phyloP scores from a whole-genome alignment of 2,888 invertebrate genomes.

The Galeruca laticollis region DNA sequence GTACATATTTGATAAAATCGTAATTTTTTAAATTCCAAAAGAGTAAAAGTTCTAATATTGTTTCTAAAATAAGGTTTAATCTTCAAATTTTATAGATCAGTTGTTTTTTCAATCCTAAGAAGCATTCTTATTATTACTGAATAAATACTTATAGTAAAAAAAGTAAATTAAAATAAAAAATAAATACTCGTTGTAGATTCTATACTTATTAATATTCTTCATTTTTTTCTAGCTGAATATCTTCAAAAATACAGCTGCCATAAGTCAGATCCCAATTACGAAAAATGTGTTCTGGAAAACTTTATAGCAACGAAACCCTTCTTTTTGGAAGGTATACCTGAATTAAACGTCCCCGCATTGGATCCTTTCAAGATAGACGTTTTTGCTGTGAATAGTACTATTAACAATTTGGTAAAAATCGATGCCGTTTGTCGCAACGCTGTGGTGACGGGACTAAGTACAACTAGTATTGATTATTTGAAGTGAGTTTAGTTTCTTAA shows the following conservation, averaged over 20 bases:
- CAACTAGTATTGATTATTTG: constrained; percentile 75
- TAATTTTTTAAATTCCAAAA: no score
- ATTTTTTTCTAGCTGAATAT: constrained; percentile 77
- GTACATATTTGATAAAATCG: no score
- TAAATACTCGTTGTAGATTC: no score
- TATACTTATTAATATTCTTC: no score
- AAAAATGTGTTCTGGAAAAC: constrained; percentile 72
- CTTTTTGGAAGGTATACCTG: constrained; percentile 75
- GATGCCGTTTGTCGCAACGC: constrained; percentile 77
- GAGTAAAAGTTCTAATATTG: no score
- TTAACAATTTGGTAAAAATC: constrained; percentile 75
- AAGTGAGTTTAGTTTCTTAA: constrained; percentile 68
- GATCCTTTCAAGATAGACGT: constrained; percentile 79
- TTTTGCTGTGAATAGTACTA: constrained; percentile 76
- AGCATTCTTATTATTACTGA: no score
- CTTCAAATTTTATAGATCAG: no score
- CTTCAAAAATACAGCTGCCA: constrained; percentile 73
- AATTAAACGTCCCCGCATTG: constrained; percentile 76
- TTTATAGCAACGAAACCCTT: constrained; percentile 72
- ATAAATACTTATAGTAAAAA: no score
- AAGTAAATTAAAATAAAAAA: no score
- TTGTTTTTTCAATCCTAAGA: no score
- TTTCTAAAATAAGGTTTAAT: no score
- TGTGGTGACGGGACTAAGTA: constrained; percentile 73
- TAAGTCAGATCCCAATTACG: constrained; percentile 73